Percentiles rank a stretch among this genome's conserved stretches.
These are phyloP conservation scores for Mastomys coucha DNA, from an alignment of 2,113 vertebrate genomes.

Conservation along the genomic window DNA sequence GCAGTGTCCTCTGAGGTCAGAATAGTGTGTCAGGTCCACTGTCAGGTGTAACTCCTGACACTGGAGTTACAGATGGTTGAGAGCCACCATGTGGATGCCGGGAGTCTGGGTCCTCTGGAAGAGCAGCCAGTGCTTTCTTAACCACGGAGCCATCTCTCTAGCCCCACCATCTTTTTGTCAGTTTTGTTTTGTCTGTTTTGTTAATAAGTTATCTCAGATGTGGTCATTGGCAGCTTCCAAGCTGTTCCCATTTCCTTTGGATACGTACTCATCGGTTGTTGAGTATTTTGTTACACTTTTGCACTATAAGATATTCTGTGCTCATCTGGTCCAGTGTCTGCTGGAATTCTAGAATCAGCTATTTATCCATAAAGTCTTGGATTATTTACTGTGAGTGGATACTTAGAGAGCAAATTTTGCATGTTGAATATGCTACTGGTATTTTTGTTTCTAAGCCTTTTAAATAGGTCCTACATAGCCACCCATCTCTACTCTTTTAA, in stretches of 20 bases:
- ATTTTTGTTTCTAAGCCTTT: neutral
- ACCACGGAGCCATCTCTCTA: neutral
- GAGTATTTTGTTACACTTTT: conserved; percentile 16
- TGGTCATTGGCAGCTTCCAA: neutral
- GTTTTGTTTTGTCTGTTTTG: conserved; percentile 1
- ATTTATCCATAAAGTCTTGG: neutral
- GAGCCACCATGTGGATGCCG: neutral
- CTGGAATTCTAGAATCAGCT: neutral
- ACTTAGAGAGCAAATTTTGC: conserved; percentile 24
- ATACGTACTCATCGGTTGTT: neutral
- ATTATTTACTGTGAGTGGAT: conserved; percentile 4
- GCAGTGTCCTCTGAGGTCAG: neutral
- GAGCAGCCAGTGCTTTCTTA: neutral
- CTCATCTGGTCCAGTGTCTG: neutral
- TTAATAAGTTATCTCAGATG: conserved; percentile 6
- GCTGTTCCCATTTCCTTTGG: neutral
- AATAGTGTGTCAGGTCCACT: neutral
- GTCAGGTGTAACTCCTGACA: neutral
- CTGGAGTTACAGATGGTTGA: neutral
- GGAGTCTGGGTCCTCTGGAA: neutral
- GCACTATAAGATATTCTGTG: neutral
- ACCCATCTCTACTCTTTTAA: neutral
- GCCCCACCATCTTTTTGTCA: neutral
- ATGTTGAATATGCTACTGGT: neutral
- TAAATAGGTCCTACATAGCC: neutral